phyloP scores from a whole-genome alignment of 2,888 invertebrate species.

The Polymixis lichenea region DNA sequence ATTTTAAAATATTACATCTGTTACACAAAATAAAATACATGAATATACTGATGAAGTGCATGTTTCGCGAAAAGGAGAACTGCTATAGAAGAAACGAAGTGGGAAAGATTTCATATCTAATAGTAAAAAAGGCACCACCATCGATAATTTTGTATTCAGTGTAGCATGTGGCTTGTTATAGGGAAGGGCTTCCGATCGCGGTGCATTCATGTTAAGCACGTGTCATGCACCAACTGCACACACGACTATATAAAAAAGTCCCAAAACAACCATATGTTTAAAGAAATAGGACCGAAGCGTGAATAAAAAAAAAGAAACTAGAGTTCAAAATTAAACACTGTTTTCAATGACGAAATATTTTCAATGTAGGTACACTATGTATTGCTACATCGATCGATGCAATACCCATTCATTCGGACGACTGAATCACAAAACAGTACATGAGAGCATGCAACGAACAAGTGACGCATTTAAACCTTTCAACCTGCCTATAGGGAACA shows the following conservation, averaged over 20 bases:
- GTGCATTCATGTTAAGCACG: conserved; percentile 54
- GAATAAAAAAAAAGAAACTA: conserved; percentile 9
- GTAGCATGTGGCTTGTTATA: conserved; percentile 43
- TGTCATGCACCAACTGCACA: conserved; percentile 39
- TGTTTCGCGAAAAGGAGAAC: conserved; percentile 16
- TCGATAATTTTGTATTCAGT: conserved; percentile 5
- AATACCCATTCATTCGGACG: conserved; percentile 73
- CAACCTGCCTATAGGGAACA: conserved; percentile 38
- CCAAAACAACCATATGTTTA: conserved; percentile 7
- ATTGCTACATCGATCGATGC: conserved; percentile 61
- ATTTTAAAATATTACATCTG: conserved; percentile 67
- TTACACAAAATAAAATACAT: conserved; percentile 44
- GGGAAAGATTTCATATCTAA: neutral
- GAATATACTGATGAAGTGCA: conserved; percentile 9
- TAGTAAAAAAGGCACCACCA: neutral
- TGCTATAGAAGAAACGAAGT: neutral
- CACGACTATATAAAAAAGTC: conserved; percentile 34
- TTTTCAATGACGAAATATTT: conserved; percentile 27
- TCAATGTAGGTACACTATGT: conserved; percentile 17
- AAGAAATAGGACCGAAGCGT: neutral
- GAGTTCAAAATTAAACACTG: conserved; percentile 18
- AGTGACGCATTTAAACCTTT: conserved; percentile 79
- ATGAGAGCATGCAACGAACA: conserved; percentile 74
- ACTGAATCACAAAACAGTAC: conserved; percentile 80
- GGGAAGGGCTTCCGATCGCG: conserved; percentile 51